Conservation (phyloP, 2,888 invertebrate species). For the Noctua janthe region DNA sequence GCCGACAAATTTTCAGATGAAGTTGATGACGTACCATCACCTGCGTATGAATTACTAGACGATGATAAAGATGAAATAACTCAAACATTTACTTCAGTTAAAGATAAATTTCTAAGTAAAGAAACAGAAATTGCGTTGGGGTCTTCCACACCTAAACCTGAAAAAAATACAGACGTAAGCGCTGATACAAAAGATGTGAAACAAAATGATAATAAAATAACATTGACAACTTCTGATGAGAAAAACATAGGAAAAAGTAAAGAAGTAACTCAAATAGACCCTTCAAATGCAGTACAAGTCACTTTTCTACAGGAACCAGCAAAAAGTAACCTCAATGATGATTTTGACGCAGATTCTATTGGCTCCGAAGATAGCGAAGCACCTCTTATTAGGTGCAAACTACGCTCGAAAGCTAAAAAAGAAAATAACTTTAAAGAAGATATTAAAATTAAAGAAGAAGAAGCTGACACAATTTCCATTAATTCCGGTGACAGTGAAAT, state of each 20-base stretch:
- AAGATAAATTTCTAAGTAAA: conserved; percentile 11
- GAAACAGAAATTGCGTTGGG: conserved; percentile 40
- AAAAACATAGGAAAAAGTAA: neutral
- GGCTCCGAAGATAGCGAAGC: conserved; percentile 69
- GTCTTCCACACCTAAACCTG: neutral
- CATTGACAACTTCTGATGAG: neutral
- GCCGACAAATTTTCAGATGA: conserved; percentile 14
- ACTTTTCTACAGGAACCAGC: conserved; percentile 16
- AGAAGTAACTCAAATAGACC: conserved; percentile 15
- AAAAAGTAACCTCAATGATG: conserved; percentile 31
- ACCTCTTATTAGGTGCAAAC: conserved; percentile 62
- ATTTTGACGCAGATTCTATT: conserved; percentile 66
- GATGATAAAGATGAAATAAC: conserved; percentile 27
- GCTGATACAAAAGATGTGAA: neutral
- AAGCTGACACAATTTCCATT: conserved; percentile 68
- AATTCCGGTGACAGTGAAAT: conserved; percentile 73
- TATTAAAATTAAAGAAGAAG: conserved; percentile 67
- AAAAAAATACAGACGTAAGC: neutral
- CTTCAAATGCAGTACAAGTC: conserved; percentile 38
- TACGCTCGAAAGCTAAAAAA: conserved; percentile 62
- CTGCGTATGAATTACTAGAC: conserved; percentile 31
- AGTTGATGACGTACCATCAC: conserved; percentile 37
- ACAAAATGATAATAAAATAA: conserved; percentile 7
- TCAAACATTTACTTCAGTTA: neutral
- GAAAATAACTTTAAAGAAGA: conserved; percentile 52